Percentiles rank a stretch among this genome's conserved stretches.
These are phyloP conservation scores for Paracyclopina nana DNA, from an alignment of 1,140 invertebrate genomes.

Conservation along the genomic window DNA sequence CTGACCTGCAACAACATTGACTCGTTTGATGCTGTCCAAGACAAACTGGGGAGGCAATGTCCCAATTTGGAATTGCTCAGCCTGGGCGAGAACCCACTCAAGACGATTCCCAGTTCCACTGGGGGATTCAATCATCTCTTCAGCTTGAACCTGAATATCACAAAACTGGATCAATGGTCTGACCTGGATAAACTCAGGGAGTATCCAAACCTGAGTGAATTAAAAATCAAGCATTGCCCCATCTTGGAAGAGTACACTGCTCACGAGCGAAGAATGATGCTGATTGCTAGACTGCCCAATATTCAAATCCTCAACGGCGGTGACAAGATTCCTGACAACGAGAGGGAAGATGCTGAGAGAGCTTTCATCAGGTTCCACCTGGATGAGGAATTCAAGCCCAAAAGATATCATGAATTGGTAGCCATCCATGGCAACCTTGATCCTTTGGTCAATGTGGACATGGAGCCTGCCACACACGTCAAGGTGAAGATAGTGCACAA, in stretches of 20 bases:
- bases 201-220: neutral
- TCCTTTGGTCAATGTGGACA: slow-evolving; percentile 23
- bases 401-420: slow-evolving; percentile 1
- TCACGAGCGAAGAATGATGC: neutral
- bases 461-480: slow-evolving; percentile 22
- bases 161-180: neutral
- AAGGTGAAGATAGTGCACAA: slow-evolving; percentile 21
- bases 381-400: slow-evolving; percentile 17
- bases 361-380: slow-evolving; percentile 29
- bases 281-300: slow-evolving; percentile 10
- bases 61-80: neutral
- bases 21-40: neutral
- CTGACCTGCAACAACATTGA: slow-evolving; percentile 1
- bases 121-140: neutral
- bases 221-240: neutral
- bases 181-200: neutral
- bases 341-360: slow-evolving; percentile 29
- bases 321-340: slow-evolving; percentile 24
- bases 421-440: slow-evolving; percentile 23
- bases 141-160: neutral
- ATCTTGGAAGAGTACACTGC: neutral
- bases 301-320: slow-evolving; percentile 20
- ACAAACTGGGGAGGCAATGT: neutral
- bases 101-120: no score
- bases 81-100: neutral